Conservation (phyloP, 2,797 vertebrate species). For the Centropyge bicolor region DNA sequence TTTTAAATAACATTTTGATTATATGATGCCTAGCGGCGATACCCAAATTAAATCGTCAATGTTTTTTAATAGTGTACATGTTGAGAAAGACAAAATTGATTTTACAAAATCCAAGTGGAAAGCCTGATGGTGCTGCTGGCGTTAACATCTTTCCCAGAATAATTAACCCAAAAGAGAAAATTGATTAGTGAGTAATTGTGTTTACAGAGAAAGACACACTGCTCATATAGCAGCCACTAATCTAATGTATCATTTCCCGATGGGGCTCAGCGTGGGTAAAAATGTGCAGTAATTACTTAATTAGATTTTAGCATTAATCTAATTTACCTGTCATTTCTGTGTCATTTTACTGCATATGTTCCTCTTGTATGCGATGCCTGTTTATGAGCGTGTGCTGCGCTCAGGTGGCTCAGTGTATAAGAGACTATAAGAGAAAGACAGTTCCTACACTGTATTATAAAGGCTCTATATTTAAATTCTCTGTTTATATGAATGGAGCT, state of each 20-base stretch:
- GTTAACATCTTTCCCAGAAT: conserved; percentile 14
- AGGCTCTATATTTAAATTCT: not conserved
- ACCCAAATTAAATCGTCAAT: not conserved
- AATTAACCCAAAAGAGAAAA: conserved; percentile 30
- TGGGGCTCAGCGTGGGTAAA: conserved; percentile 23
- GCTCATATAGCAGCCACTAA: conserved; percentile 37
- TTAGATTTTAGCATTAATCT: conserved; percentile 39
- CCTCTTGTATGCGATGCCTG: too few relatives aligned
- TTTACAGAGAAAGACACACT: conserved; percentile 37
- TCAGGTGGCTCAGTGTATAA: not conserved
- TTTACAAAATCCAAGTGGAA: not conserved
- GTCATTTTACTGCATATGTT: not conserved
- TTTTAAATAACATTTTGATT: not conserved
- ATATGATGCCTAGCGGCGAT: not conserved
- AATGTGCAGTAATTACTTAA: conserved; percentile 39
- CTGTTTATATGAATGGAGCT: not conserved
- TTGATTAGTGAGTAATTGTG: conserved; percentile 50
- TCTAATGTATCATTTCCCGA: conserved; percentile 41
- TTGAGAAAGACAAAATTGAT: conserved; percentile 2
- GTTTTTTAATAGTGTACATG: not conserved
- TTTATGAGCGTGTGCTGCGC: not conserved
- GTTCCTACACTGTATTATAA: not conserved
- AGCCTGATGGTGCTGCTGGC: conserved; percentile 2
- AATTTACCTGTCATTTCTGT: conserved; percentile 23
- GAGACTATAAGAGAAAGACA: not conserved